Conservation (phyloP, 2,888 invertebrate genomes). For the Hypomecis atomaria region DNA sequence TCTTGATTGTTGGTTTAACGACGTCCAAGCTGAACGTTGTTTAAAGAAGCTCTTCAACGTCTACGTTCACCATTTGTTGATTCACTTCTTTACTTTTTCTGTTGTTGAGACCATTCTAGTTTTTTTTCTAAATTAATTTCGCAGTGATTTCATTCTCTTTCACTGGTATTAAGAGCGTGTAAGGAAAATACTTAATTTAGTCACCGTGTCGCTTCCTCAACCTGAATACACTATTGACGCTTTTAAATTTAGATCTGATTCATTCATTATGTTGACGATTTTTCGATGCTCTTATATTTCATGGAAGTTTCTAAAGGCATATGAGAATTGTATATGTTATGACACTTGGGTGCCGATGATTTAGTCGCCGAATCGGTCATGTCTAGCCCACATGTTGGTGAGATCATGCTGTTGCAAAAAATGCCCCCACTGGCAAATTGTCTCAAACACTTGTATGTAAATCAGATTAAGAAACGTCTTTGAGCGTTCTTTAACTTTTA, state of each 20-base stretch:
- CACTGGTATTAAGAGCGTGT: slow-evolving; percentile 17
- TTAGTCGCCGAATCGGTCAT: slow-evolving; percentile 41
- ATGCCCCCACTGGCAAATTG: slow-evolving; percentile 36
- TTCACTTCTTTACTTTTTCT: too few relatives aligned
- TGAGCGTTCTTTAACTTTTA: slow-evolving; percentile 15
- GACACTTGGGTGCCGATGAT: slow-evolving; percentile 30
- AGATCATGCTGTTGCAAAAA: slow-evolving; percentile 59
- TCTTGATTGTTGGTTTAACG: too few relatives aligned
- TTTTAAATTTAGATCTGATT: slow-evolving; percentile 16
- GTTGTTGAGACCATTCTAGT: not conserved
- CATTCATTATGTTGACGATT: slow-evolving; percentile 8
- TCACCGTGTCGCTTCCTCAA: slow-evolving; percentile 19
- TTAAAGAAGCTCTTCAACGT: too few relatives aligned
- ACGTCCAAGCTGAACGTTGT: too few relatives aligned
- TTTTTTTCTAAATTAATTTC: slow-evolving; percentile 3
- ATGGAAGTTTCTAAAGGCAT: slow-evolving; percentile 17
- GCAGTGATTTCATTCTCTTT: slow-evolving; percentile 23
- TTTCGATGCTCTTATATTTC: not conserved
- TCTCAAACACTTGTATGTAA: slow-evolving; percentile 24
- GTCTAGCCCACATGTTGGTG: slow-evolving; percentile 57
- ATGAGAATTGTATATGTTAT: slow-evolving; percentile 39
- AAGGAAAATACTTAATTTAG: slow-evolving; percentile 26
- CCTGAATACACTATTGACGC: not conserved
- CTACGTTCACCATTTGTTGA: not conserved
- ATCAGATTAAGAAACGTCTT: slow-evolving; percentile 16